Conservation (phyloP, 2,888 invertebrate genomes). For the Teleiodes luculella region DNA sequence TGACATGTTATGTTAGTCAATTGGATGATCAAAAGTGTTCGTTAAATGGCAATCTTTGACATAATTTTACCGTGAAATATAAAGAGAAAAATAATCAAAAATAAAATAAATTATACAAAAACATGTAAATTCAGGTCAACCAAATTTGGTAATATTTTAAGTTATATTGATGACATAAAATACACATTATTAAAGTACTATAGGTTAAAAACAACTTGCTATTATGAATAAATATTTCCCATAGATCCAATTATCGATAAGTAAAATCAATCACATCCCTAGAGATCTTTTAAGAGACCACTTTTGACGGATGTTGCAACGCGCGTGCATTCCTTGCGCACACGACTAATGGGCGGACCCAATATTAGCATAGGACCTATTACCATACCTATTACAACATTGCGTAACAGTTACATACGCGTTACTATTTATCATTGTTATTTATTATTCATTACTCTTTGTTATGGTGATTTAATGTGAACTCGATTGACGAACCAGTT, state of each 20-base stretch:
- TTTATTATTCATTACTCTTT: conserved; percentile 17
- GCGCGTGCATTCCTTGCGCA: neutral
- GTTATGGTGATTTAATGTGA: conserved; percentile 16
- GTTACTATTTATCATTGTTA: conserved; percentile 16
- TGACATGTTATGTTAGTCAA: neutral
- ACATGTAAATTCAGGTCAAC: too few species aligned
- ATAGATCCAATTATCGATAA: neutral
- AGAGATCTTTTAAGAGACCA: conserved; percentile 2
- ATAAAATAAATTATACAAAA: neutral
- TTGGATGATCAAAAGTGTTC: too few species aligned
- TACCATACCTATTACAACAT: conserved; percentile 22
- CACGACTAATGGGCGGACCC: conserved; percentile 25
- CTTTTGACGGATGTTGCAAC: conserved; percentile 27
- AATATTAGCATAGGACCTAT: conserved; percentile 19
- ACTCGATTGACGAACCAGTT: conserved; percentile 6
- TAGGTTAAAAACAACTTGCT: neutral
- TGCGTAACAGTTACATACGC: conserved; percentile 24
- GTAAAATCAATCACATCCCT: conserved; percentile 7
- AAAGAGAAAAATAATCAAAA: neutral
- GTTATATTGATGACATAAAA: too few species aligned
- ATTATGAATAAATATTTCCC: neutral
- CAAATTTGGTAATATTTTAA: too few species aligned
- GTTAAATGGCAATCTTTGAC: too few species aligned
- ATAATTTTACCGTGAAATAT: too few species aligned
- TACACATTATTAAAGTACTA: too few species aligned